These are phyloP conservation scores for Lytechinus pictus DNA, from an alignment of 35 echinoderm and acorn worm genomes.

Conservation along the genomic window DNA sequence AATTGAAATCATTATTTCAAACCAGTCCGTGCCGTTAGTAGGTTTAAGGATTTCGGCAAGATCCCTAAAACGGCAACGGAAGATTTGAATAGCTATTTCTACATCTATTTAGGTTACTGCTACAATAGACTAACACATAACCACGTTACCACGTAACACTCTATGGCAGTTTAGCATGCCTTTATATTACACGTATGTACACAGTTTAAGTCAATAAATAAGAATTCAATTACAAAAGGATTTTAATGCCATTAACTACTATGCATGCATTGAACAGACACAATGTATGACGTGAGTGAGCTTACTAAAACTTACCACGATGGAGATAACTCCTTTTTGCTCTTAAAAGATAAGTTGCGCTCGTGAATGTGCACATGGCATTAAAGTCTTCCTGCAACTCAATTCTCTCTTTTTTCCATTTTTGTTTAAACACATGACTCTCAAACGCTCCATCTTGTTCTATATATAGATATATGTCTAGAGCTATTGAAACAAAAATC, in stretches of 20 bases:
- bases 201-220: not conserved
- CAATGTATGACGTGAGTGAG: not conserved
- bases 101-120: not conserved
- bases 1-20: not conserved
- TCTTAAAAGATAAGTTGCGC: not conserved
- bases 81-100: not conserved
- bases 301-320: not conserved
- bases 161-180: constrained; percentile 20
- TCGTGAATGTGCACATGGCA: not conserved
- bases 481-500: not conserved
- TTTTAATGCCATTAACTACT: not conserved
- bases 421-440: not conserved
- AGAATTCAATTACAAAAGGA: constrained; percentile 32
- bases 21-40: not conserved
- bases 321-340: not conserved
- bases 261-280: not conserved
- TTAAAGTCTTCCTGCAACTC: not conserved
- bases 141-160: not conserved
- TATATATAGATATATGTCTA: constrained; percentile 8
- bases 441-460: not conserved
- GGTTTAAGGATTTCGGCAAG: not conserved
- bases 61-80: not conserved
- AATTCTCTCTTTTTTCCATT: not conserved
- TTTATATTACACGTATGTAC: constrained; percentile 17
- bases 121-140: not conserved